Evolutionary conservation across 1,140 invertebrate species (phyloP), one percentile per base, ranked within the genome.

Genomic region (Mactra quadrangularis): DNA sequence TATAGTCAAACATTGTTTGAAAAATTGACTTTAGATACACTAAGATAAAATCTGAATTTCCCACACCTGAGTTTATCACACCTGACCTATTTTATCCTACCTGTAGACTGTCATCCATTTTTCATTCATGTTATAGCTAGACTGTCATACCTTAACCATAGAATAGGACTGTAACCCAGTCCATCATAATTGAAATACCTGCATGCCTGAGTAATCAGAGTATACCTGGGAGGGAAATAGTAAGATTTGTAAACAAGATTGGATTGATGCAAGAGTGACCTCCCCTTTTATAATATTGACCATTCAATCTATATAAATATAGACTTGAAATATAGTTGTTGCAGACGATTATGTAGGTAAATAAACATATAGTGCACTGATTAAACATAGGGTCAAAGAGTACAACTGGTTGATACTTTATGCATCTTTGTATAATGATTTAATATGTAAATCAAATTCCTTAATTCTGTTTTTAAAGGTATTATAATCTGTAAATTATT

Each of bases 151-250:
- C 38, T 38, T 35, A 9, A 57, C 35, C 33, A 27, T 25, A 57
- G 57, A 78, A 41, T 27, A 17, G 22, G 35, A 25, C 50, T 29
- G 53, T 68, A 50, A 71, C 35, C n/a, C 77, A 81, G 77, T 81
- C 77, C 55, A 35, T 81, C 77, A 81, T 81, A 70, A 81, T 81
- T 81, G 66, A 81, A 81, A 81, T 81, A 81, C 53, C 77, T 81
- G 53, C 31, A 70, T 71, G 66, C 47, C 47, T 81, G 77, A 81
- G 77, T 81, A 81, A 81, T 71, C 64, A 70, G 47, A 55, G 55
- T n/a, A 60, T 53, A 81, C 64, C 72, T 57, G 33, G 50, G 38
- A 50, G 70, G 50, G 55, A 53, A 55, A 35, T 72, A 72, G 38
- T 45, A 38, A 27, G 17, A 38, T 55, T 29, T 57, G 53, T 59